A percentile compares a stretch with the other conserved stretches of the same genome.
Evolutionary conservation across 2,113 vertebrate species (phyloP).

Genomic region (Nipponia nippon): DNA sequence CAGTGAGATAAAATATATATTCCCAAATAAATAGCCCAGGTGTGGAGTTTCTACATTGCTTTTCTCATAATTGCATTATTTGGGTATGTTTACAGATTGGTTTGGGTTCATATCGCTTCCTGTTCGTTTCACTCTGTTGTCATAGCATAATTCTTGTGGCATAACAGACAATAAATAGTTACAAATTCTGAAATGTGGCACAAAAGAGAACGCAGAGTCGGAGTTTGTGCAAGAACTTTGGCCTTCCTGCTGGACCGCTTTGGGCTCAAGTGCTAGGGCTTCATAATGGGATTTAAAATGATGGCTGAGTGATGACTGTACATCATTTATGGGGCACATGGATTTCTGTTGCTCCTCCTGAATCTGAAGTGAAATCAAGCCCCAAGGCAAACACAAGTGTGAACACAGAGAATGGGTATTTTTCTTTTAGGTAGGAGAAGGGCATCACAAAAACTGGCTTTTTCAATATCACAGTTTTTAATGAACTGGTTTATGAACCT

Average conservation of each 20-base stretch:
- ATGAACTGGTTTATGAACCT: not conserved
- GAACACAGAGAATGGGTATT: not conserved
- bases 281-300: not conserved
- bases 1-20: not conserved
- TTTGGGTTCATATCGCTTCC: not conserved
- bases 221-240: not conserved
- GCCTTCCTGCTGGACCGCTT: not conserved
- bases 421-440: not conserved
- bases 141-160: not conserved
- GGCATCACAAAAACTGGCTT: not conserved
- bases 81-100: not conserved
- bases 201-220: not conserved
- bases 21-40: not conserved
- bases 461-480: not conserved
- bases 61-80: not conserved
- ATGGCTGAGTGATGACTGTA: not conserved
- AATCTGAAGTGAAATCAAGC: not conserved
- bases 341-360: not conserved
- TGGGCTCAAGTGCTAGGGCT: not conserved
- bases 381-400: not conserved
- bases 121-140: not conserved
- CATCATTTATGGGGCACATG: not conserved
- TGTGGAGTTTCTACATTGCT: not conserved
- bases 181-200: not conserved
- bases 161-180: not conserved